A percentile compares a stretch with the other conserved stretches of the same genome.
These are phyloP conservation scores for Pangasius sanitwongsei DNA, from an alignment of 2,797 vertebrate species.

Conservation along the genomic window DNA sequence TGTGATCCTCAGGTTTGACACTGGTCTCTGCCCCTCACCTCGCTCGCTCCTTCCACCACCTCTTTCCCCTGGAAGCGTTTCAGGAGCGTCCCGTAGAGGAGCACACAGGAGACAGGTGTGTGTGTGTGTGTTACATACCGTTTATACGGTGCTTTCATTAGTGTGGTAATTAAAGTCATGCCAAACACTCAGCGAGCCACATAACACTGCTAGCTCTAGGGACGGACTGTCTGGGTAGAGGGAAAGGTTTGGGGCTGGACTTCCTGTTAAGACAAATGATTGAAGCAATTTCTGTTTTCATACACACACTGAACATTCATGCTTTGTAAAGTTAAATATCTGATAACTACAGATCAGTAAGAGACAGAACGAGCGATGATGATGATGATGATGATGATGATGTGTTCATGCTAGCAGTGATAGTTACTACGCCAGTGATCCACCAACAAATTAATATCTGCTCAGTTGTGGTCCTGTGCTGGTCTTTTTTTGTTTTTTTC, in stretches of 20 bases:
- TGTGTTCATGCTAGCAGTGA: not conserved
- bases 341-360: not conserved
- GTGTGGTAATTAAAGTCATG: not conserved
- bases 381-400: not conserved
- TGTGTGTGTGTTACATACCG: not conserved
- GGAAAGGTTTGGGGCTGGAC: not conserved
- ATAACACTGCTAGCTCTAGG: not conserved
- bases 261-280: not conserved
- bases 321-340: not conserved
- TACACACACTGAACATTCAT: not conserved
- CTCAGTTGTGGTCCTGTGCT: not conserved
- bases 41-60: constrained; percentile 95
- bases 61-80: constrained; percentile 92
- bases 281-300: not conserved
- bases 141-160: not conserved
- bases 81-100: constrained; percentile 79
- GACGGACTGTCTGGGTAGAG: not conserved
- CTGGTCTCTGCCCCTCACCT: constrained; percentile 95
- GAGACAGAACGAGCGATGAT: not conserved
- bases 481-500: not conserved
- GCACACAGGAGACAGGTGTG: constrained; percentile 79
- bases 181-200: not conserved
- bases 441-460: not conserved
- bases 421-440: not conserved
- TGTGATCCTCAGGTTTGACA: constrained; percentile 80